A percentile compares a stretch with the other conserved stretches of the same genome.
Evolutionary conservation across 2,113 vertebrate species (phyloP).

Genomic region (Ailuropoda melanoleuca): DNA sequence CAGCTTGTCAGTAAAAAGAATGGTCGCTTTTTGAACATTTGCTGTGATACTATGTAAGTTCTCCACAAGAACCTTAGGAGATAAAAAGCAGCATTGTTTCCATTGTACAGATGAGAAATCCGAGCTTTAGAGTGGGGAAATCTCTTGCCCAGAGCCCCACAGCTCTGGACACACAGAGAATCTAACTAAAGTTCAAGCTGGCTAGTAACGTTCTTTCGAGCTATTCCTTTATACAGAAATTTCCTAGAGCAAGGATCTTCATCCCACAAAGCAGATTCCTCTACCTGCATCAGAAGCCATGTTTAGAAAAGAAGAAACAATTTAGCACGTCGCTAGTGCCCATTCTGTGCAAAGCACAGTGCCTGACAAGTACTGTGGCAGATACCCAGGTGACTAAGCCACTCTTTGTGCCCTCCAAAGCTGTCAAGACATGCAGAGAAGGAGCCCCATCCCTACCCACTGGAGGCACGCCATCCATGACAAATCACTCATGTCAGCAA

Average conservation of each 20-base stretch:
- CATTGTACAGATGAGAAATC: constrained; percentile 12
- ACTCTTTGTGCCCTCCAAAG: not conserved
- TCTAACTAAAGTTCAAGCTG: not conserved
- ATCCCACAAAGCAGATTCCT: not conserved
- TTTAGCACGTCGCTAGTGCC: constrained; percentile 45
- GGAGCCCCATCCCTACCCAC: not conserved
- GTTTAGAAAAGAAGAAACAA: not conserved
- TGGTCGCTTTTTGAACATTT: not conserved
- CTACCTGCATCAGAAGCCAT: not conserved
- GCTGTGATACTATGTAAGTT: not conserved
- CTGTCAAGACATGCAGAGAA: not conserved
- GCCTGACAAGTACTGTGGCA: not conserved
- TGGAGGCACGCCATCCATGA: not conserved
- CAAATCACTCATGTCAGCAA: not conserved
- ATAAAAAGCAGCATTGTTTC: not conserved
- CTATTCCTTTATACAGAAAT: not conserved
- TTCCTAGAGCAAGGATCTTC: not conserved
- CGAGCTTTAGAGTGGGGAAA: not conserved
- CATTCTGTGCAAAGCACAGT: constrained; percentile 63
- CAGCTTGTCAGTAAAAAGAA: not conserved
- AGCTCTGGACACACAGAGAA: not conserved
- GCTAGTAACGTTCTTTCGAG: not conserved
- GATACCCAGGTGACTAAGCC: not conserved
- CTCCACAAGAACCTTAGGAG: not conserved
- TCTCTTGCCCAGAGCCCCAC: not conserved